Evolutionary conservation across 2,113 vertebrate species (phyloP).

Genomic region (Excalfactoria chinensis): DNA sequence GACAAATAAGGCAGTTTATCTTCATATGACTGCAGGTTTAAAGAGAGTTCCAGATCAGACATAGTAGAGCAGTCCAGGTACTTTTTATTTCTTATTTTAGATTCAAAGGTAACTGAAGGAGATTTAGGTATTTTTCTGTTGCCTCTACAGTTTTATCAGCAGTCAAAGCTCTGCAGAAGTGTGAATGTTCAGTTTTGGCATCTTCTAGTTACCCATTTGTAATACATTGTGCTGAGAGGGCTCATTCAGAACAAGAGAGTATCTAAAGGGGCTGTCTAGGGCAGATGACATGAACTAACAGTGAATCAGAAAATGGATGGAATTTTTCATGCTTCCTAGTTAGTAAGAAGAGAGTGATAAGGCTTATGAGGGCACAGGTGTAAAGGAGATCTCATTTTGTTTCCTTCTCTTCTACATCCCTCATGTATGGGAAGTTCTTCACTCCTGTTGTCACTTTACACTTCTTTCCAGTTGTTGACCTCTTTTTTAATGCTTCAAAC

Average conservation of each 20-base stretch:
- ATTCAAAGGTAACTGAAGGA: not conserved
- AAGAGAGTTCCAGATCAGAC: not conserved
- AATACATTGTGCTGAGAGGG: not conserved
- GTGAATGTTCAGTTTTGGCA: not conserved
- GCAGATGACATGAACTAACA: not conserved
- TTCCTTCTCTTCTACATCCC: not conserved
- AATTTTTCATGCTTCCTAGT: not conserved
- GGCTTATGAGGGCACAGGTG: not conserved
- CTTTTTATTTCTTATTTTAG: not conserved
- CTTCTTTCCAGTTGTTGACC: not conserved
- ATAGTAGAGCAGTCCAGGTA: not conserved
- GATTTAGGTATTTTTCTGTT: not conserved
- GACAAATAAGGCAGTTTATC: not conserved
- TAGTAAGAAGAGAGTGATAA: not conserved
- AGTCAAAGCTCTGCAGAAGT: not conserved
- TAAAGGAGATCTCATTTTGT: not conserved
- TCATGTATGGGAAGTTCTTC: not conserved
- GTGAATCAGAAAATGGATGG: fast-evolving
- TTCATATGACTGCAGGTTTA: not conserved
- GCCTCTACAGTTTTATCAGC: not conserved
- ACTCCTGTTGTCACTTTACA: not conserved
- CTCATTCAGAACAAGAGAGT: not conserved
- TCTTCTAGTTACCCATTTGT: not conserved
- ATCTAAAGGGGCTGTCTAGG: not conserved
- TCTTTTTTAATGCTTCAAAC: not conserved